phyloP scores from a whole-genome alignment of 2,797 vertebrate species.

The Rhodeus uyekii region DNA sequence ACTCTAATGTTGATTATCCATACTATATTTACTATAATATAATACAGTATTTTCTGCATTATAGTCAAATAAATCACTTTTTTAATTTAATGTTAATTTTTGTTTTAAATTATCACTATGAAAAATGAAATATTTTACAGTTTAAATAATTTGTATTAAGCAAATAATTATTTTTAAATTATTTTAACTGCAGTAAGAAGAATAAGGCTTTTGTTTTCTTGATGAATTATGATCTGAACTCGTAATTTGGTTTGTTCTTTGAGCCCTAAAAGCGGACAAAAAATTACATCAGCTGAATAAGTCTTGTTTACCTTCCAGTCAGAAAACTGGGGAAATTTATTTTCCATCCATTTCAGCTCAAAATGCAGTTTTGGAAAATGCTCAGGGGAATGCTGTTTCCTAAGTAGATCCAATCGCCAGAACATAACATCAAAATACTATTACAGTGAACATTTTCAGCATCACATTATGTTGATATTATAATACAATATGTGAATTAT shows the following conservation, averaged over 20 bases:
- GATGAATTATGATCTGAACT: background rate
- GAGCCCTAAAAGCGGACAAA: background rate
- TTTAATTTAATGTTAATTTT: background rate
- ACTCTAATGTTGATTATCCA: no score
- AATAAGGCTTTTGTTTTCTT: background rate
- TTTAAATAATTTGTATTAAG: background rate
- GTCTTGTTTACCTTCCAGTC: background rate
- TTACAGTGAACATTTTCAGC: background rate
- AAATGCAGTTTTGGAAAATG: background rate
- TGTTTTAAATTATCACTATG: no score
- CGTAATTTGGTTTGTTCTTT: background rate
- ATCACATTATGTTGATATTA: conserved; percentile 13
- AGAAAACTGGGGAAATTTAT: background rate
- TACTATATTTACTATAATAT: no score
- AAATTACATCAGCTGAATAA: background rate
- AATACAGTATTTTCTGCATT: no score
- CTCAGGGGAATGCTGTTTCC: background rate
- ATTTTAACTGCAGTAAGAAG: no score
- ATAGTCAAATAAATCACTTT: background rate
- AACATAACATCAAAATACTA: conserved; percentile 15
- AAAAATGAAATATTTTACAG: background rate
- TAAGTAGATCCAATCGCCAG: background rate
- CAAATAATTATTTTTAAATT: no score
- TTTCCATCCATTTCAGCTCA: background rate
- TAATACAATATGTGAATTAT: conserved; percentile 13